Conservation (phyloP, 2,113 vertebrate genomes). For the Xiphophorus maculatus region DNA sequence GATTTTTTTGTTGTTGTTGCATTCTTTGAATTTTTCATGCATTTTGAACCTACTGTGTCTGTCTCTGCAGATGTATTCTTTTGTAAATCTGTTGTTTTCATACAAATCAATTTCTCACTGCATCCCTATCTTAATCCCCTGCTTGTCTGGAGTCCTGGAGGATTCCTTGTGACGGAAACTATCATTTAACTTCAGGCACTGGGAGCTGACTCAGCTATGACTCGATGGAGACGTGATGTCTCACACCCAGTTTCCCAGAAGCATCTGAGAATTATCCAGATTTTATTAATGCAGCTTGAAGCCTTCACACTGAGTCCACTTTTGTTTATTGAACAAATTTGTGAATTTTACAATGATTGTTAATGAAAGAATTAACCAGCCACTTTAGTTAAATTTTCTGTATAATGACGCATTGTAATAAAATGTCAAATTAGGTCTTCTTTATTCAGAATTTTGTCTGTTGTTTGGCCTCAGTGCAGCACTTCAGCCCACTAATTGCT, state of each 20-base stretch:
- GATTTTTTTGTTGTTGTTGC: constrained; percentile 27
- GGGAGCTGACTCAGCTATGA: constrained; percentile 43
- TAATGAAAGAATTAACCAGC: constrained; percentile 21
- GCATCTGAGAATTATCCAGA: constrained; percentile 30
- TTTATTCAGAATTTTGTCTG: neutral
- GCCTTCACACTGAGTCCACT: neutral
- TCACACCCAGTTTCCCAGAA: constrained; percentile 61
- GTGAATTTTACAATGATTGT: neutral
- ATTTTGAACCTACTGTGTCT: constrained; percentile 20
- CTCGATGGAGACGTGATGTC: constrained; percentile 55
- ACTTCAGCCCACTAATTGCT: neutral
- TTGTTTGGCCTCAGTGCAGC: neutral
- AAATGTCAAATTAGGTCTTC: neutral
- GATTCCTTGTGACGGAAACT: constrained; percentile 31
- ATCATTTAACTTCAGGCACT: constrained; percentile 14
- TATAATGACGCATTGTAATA: neutral
- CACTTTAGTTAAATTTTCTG: neutral
- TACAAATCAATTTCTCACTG: constrained; percentile 1
- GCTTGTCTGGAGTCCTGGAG: constrained; percentile 17
- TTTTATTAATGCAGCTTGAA: constrained; percentile 35
- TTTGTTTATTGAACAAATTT: neutral
- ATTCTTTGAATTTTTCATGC: constrained; percentile 10
- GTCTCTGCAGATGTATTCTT: constrained; percentile 5
- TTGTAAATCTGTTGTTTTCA: neutral
- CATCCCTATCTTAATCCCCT: constrained; percentile 22